Conservation (phyloP, 2,113 vertebrate species). For the Rattus rattus region DNA sequence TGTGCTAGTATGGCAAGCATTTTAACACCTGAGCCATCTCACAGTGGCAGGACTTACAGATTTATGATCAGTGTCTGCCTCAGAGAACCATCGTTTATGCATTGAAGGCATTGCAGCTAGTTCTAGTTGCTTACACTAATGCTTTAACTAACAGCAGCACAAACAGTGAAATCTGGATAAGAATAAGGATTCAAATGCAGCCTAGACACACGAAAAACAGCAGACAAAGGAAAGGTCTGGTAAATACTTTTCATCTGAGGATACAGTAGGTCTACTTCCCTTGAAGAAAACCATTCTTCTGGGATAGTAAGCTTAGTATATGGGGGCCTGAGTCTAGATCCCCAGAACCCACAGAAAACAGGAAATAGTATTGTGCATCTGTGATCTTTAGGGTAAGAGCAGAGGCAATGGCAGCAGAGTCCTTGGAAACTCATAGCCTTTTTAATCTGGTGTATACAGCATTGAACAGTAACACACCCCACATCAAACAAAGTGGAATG, state of each 20-base stretch:
- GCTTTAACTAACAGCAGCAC: not conserved
- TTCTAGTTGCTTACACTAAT: not conserved
- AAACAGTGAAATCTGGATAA: not conserved
- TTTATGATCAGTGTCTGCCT: not conserved
- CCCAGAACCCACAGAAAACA: not conserved
- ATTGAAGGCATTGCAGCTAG: not conserved
- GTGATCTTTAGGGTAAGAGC: not conserved
- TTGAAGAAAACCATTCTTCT: constrained; percentile 29
- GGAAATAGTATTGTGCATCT: no score
- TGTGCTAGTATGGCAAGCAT: not conserved
- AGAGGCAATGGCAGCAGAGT: not conserved
- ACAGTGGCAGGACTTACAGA: not conserved
- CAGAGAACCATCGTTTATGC: not conserved
- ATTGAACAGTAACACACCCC: not conserved
- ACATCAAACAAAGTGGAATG: not conserved
- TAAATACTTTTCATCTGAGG: constrained; percentile 56
- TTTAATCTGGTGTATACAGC: not conserved
- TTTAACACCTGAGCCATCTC: no score
- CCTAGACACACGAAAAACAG: not conserved
- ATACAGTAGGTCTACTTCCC: constrained; percentile 49
- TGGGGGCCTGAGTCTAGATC: no score
- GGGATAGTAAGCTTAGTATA: not conserved
- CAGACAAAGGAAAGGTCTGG: constrained; percentile 16
- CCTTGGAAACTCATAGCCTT: not conserved
- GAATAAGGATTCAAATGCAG: constrained; percentile 41